Conservation (phyloP, 2,113 vertebrate genomes). For the Hyperopisus bebe region DNA sequence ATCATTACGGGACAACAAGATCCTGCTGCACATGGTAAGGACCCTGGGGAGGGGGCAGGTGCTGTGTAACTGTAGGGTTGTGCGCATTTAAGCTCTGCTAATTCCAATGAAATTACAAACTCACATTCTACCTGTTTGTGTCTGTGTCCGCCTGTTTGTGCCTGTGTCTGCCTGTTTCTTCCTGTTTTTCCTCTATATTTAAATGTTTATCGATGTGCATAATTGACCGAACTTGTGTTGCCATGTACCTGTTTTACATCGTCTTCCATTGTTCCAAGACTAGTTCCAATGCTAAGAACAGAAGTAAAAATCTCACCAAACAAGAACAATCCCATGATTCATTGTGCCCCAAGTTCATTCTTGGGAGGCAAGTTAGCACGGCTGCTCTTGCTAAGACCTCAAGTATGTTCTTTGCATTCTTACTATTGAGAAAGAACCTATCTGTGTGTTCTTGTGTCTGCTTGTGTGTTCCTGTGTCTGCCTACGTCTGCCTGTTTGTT, state of each 20-base stretch:
- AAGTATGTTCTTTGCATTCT: not conserved
- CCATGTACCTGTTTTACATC: not conserved
- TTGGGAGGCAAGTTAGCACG: not conserved
- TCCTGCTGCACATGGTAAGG: slow-evolving; percentile 72
- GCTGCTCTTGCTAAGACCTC: not conserved
- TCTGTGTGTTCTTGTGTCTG: not conserved
- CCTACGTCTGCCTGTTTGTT: not conserved
- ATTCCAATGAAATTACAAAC: not conserved
- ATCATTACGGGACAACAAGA: slow-evolving; percentile 76
- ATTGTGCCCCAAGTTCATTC: not conserved
- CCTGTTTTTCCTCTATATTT: not conserved
- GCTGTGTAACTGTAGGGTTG: not conserved
- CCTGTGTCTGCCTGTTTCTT: not conserved
- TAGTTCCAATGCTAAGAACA: not conserved
- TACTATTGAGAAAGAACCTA: not conserved
- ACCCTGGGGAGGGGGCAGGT: not conserved
- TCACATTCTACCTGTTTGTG: not conserved
- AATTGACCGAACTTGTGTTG: not conserved
- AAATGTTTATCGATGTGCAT: not conserved
- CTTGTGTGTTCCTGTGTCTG: not conserved
- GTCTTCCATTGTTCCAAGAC: not conserved
- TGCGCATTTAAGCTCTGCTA: not conserved
- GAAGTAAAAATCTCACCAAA: not conserved
- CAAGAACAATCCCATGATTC: not conserved
- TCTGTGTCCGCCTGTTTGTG: not conserved